Evolutionary conservation across 2,888 invertebrate genomes (phyloP), one percentile per base, ranked within the genome.

Genomic region (Autographa pulchrina): DNA sequence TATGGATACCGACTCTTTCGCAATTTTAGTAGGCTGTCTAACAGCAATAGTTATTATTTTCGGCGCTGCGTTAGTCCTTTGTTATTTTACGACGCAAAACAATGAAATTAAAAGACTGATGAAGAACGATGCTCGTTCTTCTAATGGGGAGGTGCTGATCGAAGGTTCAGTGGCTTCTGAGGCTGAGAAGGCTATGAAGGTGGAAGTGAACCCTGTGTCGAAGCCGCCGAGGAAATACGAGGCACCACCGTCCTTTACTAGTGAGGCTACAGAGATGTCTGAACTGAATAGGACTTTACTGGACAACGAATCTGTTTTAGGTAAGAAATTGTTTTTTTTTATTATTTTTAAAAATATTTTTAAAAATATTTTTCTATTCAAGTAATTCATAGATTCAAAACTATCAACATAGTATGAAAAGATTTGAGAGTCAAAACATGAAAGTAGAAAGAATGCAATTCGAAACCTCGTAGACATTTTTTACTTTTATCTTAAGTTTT

Each of bases 151-250:
- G 65, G 97, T 97, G 16, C 96, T 97, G 85, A 96, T 97, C 74
- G 97, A 97, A 84, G 97, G 97, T 14, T 97, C 97, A 0, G 97
- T 97, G 4, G 96, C 97, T 2, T 97, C 97, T 75, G 98, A 98
- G 89, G 97, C 97, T 90, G 98, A 98, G 88, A 98, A 98, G 89
- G 97, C 97, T 31, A 94, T 98, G 60, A 97, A 98, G 82, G 97
- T 97, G 11, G 98, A 98, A 76, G 97, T 98, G 62, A 98, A 98
- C 93, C 98, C 98, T 0, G 97, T 98, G 25, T 97, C 97, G 74
- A 98, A 98, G 88, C 98, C 98, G 0, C 98, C 98, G 2, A 96
- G 98, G 64, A 97, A 94, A 74, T 97, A 97, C 78, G 98, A 98
- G 79, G 96, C 97, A 43, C 97, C 97, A 32, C 96, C 96, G 56